These are phyloP conservation scores for Mellivora capensis DNA, from an alignment of 2,113 vertebrate species.

Conservation along the genomic window DNA sequence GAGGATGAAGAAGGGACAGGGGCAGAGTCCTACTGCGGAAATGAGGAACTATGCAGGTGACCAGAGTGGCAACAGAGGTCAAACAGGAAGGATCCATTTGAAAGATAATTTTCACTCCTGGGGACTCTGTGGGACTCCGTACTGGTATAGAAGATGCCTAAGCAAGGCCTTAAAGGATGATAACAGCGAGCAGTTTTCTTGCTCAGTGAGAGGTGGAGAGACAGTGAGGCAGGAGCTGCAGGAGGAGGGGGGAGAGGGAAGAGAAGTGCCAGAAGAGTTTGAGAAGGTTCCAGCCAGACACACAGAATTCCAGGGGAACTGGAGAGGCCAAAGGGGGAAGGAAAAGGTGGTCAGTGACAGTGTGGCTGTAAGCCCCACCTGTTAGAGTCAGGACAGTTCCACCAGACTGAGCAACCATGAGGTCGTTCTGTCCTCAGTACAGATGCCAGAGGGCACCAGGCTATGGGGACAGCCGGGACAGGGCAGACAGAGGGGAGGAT, in stretches of 20 bases:
- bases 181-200: not conserved
- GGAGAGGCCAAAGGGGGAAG: not conserved
- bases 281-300: not conserved
- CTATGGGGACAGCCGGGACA: not conserved
- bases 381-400: not conserved
- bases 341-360: too few species aligned
- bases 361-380: not conserved
- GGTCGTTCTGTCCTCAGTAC: not conserved
- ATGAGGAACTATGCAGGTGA: not conserved
- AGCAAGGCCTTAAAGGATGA: not conserved
- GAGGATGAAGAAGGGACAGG: too few species aligned
- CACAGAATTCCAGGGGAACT: rapidly evolving
- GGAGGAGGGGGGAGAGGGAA: rapidly evolving
- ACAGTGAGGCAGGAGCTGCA: not conserved
- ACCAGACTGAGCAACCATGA: not conserved
- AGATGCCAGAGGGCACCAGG: not conserved
- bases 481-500: too few species aligned
- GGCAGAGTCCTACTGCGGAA: not conserved
- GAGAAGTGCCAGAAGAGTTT: not conserved
- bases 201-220: not conserved
- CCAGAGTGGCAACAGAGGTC: not conserved
- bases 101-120: not conserved
- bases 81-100: not conserved
- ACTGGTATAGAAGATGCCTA: not conserved
- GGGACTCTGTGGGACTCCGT: not conserved